A percentile compares a stretch with the other conserved stretches of the same genome.
Conservation (phyloP, 2,888 invertebrate genomes). For the Pristionchus fissidentatus region DNA sequence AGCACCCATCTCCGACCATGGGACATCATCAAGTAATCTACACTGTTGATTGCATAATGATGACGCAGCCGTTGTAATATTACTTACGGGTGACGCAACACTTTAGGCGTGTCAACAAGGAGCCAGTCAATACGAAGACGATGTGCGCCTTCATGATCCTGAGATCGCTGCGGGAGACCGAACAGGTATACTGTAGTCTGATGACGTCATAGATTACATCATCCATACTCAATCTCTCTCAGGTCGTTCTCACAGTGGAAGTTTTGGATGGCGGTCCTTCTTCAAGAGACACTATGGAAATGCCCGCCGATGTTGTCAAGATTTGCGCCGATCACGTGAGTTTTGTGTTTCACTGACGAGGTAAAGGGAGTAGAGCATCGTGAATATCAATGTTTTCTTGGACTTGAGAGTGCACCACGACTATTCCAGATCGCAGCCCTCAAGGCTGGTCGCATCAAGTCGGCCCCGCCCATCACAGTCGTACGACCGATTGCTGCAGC, state of each 20-base stretch:
- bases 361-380: background rate
- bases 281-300: conserved; percentile 20
- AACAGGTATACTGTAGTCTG: conserved; percentile 38
- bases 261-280: background rate
- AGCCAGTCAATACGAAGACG: conserved; percentile 2
- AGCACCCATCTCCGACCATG: background rate
- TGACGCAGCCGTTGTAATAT: background rate
- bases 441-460: background rate
- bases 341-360: background rate
- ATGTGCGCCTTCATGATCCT: conserved; percentile 28
- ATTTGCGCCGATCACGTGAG: conserved; percentile 20
- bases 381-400: background rate
- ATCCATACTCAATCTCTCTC: background rate
- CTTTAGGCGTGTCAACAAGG: background rate
- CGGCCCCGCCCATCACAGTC: background rate
- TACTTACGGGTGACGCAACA: too few relatives aligned
- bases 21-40: conserved; percentile 30
- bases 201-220: background rate
- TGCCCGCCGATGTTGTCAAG: conserved; percentile 11
- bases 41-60: background rate
- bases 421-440: background rate
- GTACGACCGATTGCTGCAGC: background rate
- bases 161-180: background rate
- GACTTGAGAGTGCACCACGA: background rate
- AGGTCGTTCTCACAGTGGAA: conserved; percentile 28